Percentiles rank a stretch among this genome's conserved stretches.
These are phyloP conservation scores for Zoanthus sociatus DNA, from an alignment of 92 coral and sea anemone species.

Conservation along the genomic window DNA sequence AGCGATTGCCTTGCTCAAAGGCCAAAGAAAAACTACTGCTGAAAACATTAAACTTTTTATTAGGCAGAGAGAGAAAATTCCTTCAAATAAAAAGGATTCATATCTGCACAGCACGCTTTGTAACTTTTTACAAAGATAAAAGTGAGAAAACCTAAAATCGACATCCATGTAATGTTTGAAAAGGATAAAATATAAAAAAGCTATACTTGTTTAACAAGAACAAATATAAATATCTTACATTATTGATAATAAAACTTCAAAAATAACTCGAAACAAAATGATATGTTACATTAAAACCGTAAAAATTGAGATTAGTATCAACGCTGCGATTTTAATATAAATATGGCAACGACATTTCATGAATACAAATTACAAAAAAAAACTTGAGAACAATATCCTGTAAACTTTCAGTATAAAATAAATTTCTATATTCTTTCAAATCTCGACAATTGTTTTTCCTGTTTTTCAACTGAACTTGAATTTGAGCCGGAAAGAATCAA, in stretches of 20 bases:
- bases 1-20: too few species aligned
- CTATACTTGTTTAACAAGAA: slow-evolving; percentile 5
- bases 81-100: neutral
- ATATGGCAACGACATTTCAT: neutral
- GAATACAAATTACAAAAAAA: neutral
- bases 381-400: too few species aligned
- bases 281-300: neutral
- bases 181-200: neutral
- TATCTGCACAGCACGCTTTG: neutral
- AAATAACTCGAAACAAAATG: neutral
- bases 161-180: neutral
- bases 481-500: neutral
- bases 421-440: too few species aligned
- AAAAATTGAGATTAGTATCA: neutral
- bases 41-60: too few species aligned
- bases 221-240: neutral
- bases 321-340: neutral
- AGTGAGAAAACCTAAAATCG: neutral
- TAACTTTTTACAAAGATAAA: neutral
- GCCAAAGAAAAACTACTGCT: too few species aligned
- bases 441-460: too few species aligned
- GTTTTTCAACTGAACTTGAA: too few species aligned
- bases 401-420: too few species aligned
- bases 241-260: neutral
- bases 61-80: neutral